Evolutionary conservation across 1,140 invertebrate species (phyloP), one percentile per base, ranked within the genome.

Genomic region (Streblospio benedicti): DNA sequence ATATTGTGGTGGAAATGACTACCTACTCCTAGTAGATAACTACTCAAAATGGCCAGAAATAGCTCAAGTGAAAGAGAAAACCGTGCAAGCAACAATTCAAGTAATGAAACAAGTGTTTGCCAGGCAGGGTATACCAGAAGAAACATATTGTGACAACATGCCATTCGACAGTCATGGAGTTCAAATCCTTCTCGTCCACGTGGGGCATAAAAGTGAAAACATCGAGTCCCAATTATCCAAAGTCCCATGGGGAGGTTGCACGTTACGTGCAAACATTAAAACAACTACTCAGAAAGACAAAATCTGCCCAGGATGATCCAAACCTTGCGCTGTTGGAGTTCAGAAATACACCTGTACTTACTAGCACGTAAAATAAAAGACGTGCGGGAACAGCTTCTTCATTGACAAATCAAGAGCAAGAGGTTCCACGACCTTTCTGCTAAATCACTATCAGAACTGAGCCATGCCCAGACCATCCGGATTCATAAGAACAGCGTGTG

Each of bases 31-130:
- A 18, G 59, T 64, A 16, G 69, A 68, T 35, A 66, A 66, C 44
- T 69, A 50, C 50, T 69, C 67, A 12, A 65, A 65, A n/a, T 69
- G 60, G 45, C 53, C 65, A 32, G 65, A 69, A 55, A 49, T 67
- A 2, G 49, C 60, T 20, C 35, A 35, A 12, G 33, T 69, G 56
- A 4, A 57, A 18, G 47, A 38, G 12, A 65, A 58, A 1, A 57
- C 64, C 4, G 33, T 59, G 1, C 2, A 51, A 20, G 35, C 59
- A 14, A 54, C 62, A 14, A 54, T 63, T 16, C 61, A 16, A 25
- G 38, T 58, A 18, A 30, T 64, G 56, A 58, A 65, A 49, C 51
- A 45, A 6, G 59, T 63, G 6, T 69, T 59, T 54, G 52, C 61
- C 16, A 33, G 61, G 35, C 64, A 63, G 59, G 68, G 65, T 14